These are phyloP conservation scores for Drosophila atripex DNA, from an alignment of 2,888 invertebrate species.

Conservation along the genomic window DNA sequence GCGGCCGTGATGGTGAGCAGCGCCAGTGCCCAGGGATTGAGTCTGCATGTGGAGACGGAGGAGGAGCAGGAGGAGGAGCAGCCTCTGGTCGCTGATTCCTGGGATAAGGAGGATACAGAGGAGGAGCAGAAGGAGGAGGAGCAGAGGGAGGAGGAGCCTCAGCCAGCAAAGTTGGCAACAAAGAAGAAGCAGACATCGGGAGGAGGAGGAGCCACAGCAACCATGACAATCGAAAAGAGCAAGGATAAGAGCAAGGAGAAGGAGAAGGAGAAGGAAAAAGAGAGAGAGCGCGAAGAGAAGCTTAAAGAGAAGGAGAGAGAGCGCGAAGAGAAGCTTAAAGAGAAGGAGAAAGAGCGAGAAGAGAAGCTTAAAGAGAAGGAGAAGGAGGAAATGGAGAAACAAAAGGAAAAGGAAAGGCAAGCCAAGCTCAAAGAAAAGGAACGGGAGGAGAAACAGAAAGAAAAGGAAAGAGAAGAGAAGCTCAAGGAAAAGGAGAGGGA, in stretches of 20 bases:
- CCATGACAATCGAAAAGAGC: constrained; percentile 22
- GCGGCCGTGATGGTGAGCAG: constrained; percentile 63
- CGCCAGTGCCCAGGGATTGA: constrained; percentile 63
- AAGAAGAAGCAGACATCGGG: constrained; percentile 8
- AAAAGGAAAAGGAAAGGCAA: constrained; percentile 6
- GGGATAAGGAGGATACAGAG: neutral
- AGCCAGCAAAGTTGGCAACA: neutral
- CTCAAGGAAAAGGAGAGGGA: neutral
- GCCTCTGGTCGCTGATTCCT: neutral
- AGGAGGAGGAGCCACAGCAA: constrained; percentile 9
- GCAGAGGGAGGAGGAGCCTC: neutral
- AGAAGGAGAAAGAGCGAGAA: neutral
- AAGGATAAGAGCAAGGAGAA: constrained; percentile 5
- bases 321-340: neutral
- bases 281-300: constrained; percentile 3
- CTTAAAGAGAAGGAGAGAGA: neutral
- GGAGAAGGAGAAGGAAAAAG: neutral
- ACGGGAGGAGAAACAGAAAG: neutral
- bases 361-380: neutral
- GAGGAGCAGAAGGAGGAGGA: constrained; percentile 1
- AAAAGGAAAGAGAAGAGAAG: neutral
- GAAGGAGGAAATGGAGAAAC: neutral
- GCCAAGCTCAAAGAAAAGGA: constrained; percentile 10
- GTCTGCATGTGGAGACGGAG: constrained; percentile 52
- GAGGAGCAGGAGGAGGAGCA: constrained; percentile 4